Evolutionary conservation across 2,888 invertebrate species (phyloP), one percentile per base, ranked within the genome.

Genomic region (Andrena bicolor): DNA sequence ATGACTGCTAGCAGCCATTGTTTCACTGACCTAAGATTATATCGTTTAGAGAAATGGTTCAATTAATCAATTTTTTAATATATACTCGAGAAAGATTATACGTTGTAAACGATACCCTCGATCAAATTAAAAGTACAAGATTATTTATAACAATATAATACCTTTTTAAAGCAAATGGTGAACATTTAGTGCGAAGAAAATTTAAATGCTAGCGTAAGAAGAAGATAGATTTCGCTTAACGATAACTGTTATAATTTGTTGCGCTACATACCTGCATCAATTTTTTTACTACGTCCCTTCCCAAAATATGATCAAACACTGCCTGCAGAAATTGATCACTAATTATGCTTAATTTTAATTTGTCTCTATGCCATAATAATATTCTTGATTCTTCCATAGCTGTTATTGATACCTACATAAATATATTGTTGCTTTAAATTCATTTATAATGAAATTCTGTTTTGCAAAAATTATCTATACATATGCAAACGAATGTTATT

Each of bases 371-470:
- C 97, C 97, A 98, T 86, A 97, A 96, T 86, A 98, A 94, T 87
- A 98, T 96, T 70, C 97, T 95, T 0, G 97, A 97, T 93, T 97
- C 97, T 93, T 97, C 97, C 96, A 98, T 96, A 86, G 97, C 97
- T 94, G 97, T 97, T 94, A 97, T 97, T 79, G 97, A 97, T 88
- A 97, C 97, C 97, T 97, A 94, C 0, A 94, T 93, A 65, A 86
- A 69, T 58, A 76, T 60, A 84, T 68, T 70, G 58, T 51, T 23
- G 72, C 20, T 65, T 73, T 13, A 66, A 56, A 58, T 65, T 41
- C 26, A 8, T 35, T 26, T 73, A 48, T 5, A 20, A 3, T 8
- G 58, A n/a, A 32, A 61, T 72, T 64, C 63, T 23, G 58, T 60
- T 16, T 41, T 1, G 41, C 41, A 41, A 26, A 68, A 48, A 56